phyloP scores from a whole-genome alignment of 2,113 vertebrate genomes.

The Entomyzon cyanotis region DNA sequence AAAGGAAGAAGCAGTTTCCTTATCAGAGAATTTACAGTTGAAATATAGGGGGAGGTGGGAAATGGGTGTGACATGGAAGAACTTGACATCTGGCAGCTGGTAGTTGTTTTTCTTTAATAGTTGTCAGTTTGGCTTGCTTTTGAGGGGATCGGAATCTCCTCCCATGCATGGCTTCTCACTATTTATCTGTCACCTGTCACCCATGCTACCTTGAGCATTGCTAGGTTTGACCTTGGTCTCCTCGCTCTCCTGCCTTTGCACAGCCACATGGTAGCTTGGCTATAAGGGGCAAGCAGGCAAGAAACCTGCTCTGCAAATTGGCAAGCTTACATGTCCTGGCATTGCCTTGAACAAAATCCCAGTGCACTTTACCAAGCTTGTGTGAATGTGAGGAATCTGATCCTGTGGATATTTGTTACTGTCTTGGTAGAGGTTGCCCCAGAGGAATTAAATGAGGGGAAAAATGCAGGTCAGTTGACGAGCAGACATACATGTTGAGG shows the following conservation, averaged over 20 bases:
- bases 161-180: not conserved
- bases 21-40: not conserved
- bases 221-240: not conserved
- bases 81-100: not conserved
- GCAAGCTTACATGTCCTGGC: not conserved
- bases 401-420: not conserved
- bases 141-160: not conserved
- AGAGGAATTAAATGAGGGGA: not conserved
- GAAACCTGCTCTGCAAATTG: not conserved
- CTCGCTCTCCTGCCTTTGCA: not conserved
- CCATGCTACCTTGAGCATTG: not conserved
- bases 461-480: not conserved
- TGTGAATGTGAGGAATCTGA: not conserved
- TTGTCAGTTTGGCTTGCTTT: not conserved
- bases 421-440: not conserved
- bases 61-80: not conserved
- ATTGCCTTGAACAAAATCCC: not conserved
- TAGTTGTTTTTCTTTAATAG: not conserved
- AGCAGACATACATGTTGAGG: not conserved
- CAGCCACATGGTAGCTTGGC: not conserved
- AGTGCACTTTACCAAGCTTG: rapidly evolving
- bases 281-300: not conserved
- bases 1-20: not conserved
- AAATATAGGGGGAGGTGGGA: not conserved
- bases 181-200: not conserved